Conservation (phyloP, 2,113 vertebrate species). For the Phrynosoma blainvillii region DNA sequence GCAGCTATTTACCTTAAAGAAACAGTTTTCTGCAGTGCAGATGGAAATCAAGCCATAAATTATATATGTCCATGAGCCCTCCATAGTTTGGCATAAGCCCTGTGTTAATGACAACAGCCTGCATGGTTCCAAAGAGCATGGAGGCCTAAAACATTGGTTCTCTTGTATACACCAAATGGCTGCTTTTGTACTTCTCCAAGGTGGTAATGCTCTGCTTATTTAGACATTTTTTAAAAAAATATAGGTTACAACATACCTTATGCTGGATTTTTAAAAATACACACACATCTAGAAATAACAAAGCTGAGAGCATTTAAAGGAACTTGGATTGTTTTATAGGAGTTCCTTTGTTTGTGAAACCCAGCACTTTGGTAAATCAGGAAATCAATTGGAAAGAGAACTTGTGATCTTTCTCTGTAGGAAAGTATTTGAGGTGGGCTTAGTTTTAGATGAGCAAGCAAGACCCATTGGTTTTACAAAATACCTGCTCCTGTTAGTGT, state of each 20-base stretch:
- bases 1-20: conserved; percentile 22
- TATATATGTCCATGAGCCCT: not conserved
- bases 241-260: not conserved
- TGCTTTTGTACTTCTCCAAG: not conserved
- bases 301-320: conserved; percentile 12
- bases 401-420: not conserved
- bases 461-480: not conserved
- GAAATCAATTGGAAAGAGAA: not conserved
- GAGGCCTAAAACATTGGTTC: not conserved
- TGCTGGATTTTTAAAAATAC: not conserved
- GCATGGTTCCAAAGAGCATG: not conserved
- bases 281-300: not conserved
- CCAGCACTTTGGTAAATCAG: not conserved
- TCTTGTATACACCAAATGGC: not conserved
- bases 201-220: conserved; percentile 1
- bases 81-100: conserved; percentile 1
- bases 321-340: not conserved
- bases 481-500: not conserved
- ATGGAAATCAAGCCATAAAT: conserved; percentile 33
- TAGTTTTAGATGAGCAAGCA: not conserved
- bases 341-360: conserved; percentile 1
- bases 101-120: conserved; percentile 6
- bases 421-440: not conserved
- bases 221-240: not conserved
- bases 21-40: not conserved